Base-by-base conservation (phyloP, 2,113 vertebrate genomes). In the Syngnathoides biaculeatus region DNA sequence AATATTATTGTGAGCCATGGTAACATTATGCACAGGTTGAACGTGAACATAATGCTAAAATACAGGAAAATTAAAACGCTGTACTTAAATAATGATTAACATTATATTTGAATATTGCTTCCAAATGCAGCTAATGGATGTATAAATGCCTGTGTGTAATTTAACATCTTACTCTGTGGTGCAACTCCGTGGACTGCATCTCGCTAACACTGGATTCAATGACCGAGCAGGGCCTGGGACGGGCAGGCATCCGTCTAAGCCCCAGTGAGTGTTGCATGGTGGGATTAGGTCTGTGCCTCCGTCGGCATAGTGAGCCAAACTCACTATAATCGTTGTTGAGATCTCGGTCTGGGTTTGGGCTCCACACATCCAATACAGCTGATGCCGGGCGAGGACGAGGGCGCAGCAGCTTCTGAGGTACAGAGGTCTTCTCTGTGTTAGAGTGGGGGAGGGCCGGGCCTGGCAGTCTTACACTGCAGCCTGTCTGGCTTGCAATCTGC, bases 401-500 rank as follows among this genome's bases (percentile, higher is more conserved):
- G 50, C 72, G 73, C 52, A 15, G 43, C 52, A 71, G 56, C 79
- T 63, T 86, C 79, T 70, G 82, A 39, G 68, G 84, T 38, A 86
- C 86, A 85, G 76, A 84, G 83, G 79, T 80, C 80, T 77, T 86
- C 79, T 88, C 88, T 86, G 85, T 87, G 80, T 77, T 86, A 57
- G 81, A 79, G 83, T 72, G 82, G 71, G 74, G n/a, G 79, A 56
- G 2, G 78, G 76, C 69, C 43, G 71, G 70, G 64, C 82, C 73
- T 57, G 73, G 79, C 66, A 79, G 84, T 73, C 80, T 77, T 22
- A 74, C 71, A 66, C 80, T 70, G 78, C 82, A 68, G 82, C 81
- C 74, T 75, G 86, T 79, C 86, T 88, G 83, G 77, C 77, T 84
- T 80, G 89, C 84, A 83, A 89, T 88, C 87, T 88, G 87, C 87